Evolutionary conservation across 2,888 invertebrate genomes (phyloP).

Genomic region (Linnaemya tessellans): DNA sequence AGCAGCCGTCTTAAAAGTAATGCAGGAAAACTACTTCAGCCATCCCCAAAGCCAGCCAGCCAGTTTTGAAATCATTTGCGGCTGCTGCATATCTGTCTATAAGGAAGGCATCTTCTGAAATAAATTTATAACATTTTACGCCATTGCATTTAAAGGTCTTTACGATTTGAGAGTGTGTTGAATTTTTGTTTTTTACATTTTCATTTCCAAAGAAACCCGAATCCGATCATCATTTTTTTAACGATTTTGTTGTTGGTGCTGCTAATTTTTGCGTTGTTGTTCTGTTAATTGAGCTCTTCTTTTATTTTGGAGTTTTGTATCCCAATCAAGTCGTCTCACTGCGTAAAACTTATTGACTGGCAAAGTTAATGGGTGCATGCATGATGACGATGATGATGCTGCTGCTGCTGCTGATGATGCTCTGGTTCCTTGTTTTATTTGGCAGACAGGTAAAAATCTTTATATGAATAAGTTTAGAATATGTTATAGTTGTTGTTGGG

Average conservation of each 20-base stretch:
- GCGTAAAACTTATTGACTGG: conserved; percentile 70
- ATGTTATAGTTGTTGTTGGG: background rate
- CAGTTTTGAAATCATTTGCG: conserved; percentile 30
- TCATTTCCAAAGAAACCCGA: conserved; percentile 62
- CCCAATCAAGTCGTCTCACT: conserved; percentile 71
- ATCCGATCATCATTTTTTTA: conserved; percentile 47
- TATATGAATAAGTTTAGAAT: conserved; percentile 25
- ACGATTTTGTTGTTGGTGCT: background rate
- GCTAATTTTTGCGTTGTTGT: conserved; percentile 38
- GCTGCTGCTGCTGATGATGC: background rate
- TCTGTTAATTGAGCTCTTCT: conserved; percentile 67
- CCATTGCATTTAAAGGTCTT: conserved; percentile 56
- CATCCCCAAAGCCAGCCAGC: conserved; percentile 41
- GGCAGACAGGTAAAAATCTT: conserved; percentile 60
- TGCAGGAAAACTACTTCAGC: conserved; percentile 26
- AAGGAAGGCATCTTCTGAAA: conserved; percentile 60
- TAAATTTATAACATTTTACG: conserved; percentile 68
- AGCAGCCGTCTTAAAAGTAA: conserved; percentile 40
- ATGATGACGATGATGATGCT: conserved; percentile 14
- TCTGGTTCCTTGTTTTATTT: conserved; percentile 19
- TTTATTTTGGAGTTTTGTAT: conserved; percentile 58
- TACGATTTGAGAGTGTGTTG: conserved; percentile 44
- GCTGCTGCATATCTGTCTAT: conserved; percentile 51
- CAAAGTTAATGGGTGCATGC: conserved; percentile 70
- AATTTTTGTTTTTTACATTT: conserved; percentile 27